phyloP scores from a whole-genome alignment of 2,888 invertebrate genomes.

The Odontothrips loti region DNA sequence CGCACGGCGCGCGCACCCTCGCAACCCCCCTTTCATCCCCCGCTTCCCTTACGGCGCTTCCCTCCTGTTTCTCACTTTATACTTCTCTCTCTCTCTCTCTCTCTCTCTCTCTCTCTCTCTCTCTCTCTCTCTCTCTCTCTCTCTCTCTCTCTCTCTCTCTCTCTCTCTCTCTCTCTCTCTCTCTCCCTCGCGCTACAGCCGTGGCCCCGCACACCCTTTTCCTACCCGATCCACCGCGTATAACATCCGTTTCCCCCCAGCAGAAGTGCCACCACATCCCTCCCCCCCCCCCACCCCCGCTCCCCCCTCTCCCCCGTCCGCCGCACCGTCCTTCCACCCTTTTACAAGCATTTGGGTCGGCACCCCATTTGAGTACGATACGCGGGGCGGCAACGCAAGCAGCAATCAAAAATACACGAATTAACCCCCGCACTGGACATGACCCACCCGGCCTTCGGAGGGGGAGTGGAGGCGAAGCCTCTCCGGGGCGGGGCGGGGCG shows the following conservation, averaged over 20 bases:
- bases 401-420: background rate
- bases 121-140: background rate
- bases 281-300: background rate
- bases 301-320: background rate
- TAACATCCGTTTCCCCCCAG: background rate
- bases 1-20: constrained; percentile 15
- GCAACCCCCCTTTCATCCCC: background rate
- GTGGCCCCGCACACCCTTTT: background rate
- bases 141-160: background rate
- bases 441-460: no score
- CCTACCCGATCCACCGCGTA: background rate
- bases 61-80: background rate
- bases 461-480: no score
- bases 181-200: background rate
- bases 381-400: background rate
- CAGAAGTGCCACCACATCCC: background rate
- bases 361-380: constrained; percentile 6
- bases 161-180: no score
- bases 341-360: background rate
- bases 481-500: no score
- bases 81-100: background rate
- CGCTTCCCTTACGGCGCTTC: background rate
- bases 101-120: background rate
- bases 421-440: no score
- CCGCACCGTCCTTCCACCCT: background rate